A percentile compares a stretch with the other conserved stretches of the same genome.
These are phyloP conservation scores for Caenorhabditis afra DNA, from an alignment of 2,888 invertebrate species.

Conservation along the genomic window DNA sequence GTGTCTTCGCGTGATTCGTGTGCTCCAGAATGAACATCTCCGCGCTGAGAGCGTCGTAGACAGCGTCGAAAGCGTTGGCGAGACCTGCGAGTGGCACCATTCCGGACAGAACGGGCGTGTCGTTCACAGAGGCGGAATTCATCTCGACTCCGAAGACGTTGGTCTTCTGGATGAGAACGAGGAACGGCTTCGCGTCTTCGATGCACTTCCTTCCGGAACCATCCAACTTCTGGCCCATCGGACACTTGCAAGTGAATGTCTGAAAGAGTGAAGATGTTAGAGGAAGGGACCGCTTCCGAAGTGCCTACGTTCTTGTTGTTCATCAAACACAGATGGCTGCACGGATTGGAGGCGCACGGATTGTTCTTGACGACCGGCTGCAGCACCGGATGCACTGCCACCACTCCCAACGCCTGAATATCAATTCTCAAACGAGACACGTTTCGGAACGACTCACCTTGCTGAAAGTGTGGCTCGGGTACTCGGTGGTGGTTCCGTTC, in stretches of 20 bases:
- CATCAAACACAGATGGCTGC: slow-evolving; percentile 93
- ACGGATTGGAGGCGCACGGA: slow-evolving; percentile 88
- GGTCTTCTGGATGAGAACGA: slow-evolving; percentile 92
- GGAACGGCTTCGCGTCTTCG: slow-evolving; percentile 89
- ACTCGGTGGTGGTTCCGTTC: slow-evolving; percentile 78
- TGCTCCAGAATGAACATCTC: slow-evolving; percentile 82
- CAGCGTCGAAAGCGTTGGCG: slow-evolving; percentile 89
- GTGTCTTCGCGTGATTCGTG: slow-evolving; percentile 74
- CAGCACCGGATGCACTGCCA: slow-evolving; percentile 93
- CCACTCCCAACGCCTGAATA: slow-evolving; percentile 90
- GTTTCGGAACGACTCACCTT: slow-evolving; percentile 17
- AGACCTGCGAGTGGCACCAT: slow-evolving; percentile 81
- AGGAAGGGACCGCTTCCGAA: too few species aligned
- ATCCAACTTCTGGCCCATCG: slow-evolving; percentile 85
- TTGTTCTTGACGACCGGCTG: slow-evolving; percentile 85
- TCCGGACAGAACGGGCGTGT: slow-evolving; percentile 82
- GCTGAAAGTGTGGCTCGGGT: slow-evolving; percentile 87
- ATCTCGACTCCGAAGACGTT: slow-evolving; percentile 86
- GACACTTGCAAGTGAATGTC: slow-evolving; percentile 90
- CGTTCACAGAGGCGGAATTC: slow-evolving; percentile 50
- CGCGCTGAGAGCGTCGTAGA: slow-evolving; percentile 90
- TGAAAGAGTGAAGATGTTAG: slow-evolving; percentile 40
- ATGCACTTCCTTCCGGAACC: slow-evolving; percentile 77
- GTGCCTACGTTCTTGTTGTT: slow-evolving; percentile 83
- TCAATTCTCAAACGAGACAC: neutral